Percentiles rank a stretch among this genome's conserved stretches.
Conservation (phyloP, 1,140 invertebrate genomes). For the Antheraea pernyi region DNA sequence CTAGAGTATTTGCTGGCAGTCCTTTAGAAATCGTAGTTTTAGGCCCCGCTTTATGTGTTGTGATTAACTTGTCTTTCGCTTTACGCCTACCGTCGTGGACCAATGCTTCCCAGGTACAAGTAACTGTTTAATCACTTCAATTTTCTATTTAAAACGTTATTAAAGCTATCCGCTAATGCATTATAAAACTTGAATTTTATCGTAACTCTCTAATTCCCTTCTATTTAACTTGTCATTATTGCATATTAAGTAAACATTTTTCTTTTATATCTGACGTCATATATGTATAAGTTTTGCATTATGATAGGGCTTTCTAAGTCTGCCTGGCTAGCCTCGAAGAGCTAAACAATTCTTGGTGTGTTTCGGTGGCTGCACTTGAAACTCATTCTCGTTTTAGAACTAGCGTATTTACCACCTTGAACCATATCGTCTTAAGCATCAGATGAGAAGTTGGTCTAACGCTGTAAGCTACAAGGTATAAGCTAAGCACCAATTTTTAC, state of each 20-base stretch:
- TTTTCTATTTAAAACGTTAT: conserved; percentile 13
- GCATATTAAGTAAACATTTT: background rate
- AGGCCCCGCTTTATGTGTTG: conserved; percentile 68
- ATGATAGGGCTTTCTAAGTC: too few species aligned
- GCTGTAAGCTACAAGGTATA: too few species aligned
- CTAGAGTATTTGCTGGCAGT: conserved; percentile 30
- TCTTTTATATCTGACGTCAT: too few species aligned
- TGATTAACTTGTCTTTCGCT: conserved; percentile 73
- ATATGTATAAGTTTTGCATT: too few species aligned
- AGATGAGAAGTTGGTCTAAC: too few species aligned
- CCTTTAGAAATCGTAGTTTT: conserved; percentile 44
- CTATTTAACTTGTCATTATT: background rate
- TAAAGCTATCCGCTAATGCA: conserved; percentile 52
- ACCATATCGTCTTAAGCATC: too few species aligned
- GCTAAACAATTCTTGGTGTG: too few species aligned
- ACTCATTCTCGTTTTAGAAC: too few species aligned
- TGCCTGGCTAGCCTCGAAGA: too few species aligned
- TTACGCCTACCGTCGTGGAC: conserved; percentile 70
- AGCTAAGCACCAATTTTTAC: background rate
- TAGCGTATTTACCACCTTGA: too few species aligned
- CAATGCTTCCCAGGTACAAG: conserved; percentile 72
- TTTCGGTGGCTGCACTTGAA: too few species aligned
- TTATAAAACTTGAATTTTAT: conserved; percentile 24
- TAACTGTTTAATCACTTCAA: conserved; percentile 56
- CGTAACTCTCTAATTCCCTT: conserved; percentile 6